phyloP scores from a whole-genome alignment of 2,797 vertebrate species.

The Pagetopsis macropterus region DNA sequence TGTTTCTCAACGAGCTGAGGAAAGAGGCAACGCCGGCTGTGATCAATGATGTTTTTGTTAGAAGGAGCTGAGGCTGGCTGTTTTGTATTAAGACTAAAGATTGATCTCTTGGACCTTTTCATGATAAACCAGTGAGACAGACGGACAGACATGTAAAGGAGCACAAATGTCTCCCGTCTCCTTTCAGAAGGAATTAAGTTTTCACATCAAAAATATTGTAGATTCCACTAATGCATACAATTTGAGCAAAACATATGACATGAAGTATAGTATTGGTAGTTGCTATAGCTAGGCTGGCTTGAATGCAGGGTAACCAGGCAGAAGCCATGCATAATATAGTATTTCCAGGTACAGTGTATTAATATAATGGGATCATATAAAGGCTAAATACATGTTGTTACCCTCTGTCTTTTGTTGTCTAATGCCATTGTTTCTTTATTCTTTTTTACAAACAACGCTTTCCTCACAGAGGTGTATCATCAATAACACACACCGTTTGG shows the following conservation, averaged over 20 bases:
- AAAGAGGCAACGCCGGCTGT: slow-evolving; percentile 22
- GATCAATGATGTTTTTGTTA: slow-evolving; percentile 66
- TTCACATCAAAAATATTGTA: background rate
- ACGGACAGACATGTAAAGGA: slow-evolving; percentile 27
- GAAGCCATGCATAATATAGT: slow-evolving; percentile 31
- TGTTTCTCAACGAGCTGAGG: slow-evolving; percentile 28
- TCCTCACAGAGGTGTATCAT: slow-evolving; percentile 95
- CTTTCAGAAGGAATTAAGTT: background rate
- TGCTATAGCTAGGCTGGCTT: slow-evolving; percentile 1
- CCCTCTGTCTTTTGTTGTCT: background rate
- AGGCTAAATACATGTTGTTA: too few species aligned
- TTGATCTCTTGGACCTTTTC: slow-evolving; percentile 62
- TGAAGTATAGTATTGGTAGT: slow-evolving; percentile 12
- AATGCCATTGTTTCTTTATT: background rate
- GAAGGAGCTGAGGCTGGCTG: slow-evolving; percentile 44
- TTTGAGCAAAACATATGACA: slow-evolving; percentile 5
- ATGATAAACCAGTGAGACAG: slow-evolving; percentile 38
- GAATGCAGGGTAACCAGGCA: slow-evolving; percentile 15
- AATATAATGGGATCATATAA: background rate
- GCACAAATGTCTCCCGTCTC: slow-evolving; percentile 18
- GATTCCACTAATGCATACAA: slow-evolving; percentile 9
- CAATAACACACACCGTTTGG: slow-evolving; percentile 98
- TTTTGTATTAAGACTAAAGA: slow-evolving; percentile 45
- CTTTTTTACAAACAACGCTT: background rate
- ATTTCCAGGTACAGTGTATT: slow-evolving; percentile 24